phyloP scores from a whole-genome alignment of 2,888 invertebrate genomes.

The Caradrina kadenii region DNA sequence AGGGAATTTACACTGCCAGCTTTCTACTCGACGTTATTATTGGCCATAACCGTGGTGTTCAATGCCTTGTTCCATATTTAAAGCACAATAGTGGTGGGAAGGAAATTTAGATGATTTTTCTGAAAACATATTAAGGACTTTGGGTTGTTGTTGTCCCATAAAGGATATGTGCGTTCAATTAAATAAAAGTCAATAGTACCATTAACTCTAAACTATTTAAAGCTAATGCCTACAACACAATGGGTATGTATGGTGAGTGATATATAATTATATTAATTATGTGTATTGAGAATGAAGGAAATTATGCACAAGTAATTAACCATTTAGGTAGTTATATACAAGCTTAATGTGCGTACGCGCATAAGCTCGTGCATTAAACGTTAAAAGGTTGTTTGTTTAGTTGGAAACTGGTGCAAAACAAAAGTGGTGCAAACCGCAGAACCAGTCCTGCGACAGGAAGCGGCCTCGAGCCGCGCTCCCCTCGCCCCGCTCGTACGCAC shows the following conservation, averaged over 20 bases:
- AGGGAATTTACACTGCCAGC: conserved; percentile 62
- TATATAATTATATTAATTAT: conserved; percentile 32
- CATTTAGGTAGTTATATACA: conserved; percentile 51
- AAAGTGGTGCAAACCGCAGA: conserved; percentile 87
- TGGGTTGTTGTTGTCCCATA: neutral
- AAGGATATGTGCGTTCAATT: conserved; percentile 26
- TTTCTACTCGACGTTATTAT: conserved; percentile 70
- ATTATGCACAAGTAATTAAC: conserved; percentile 39
- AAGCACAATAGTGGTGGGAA: conserved; percentile 16
- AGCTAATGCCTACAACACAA: conserved; percentile 28
- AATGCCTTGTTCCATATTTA: conserved; percentile 62
- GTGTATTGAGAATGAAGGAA: conserved; percentile 45
- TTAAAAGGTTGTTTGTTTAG: conserved; percentile 83
- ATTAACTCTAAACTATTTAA: conserved; percentile 19
- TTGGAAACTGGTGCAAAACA: conserved; percentile 88
- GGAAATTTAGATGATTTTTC: conserved; percentile 22
- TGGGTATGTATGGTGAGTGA: conserved; percentile 1
- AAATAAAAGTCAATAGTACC: conserved; percentile 29
- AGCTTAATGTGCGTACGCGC: conserved; percentile 51
- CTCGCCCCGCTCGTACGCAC: conserved; percentile 52
- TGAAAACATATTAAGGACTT: conserved; percentile 10
- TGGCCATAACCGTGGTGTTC: conserved; percentile 61
- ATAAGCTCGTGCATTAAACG: conserved; percentile 70
- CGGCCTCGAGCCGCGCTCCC: conserved; percentile 81
- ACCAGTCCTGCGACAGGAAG: conserved; percentile 89